Conservation (phyloP, 2,888 invertebrate species). For the Amiota minor region DNA sequence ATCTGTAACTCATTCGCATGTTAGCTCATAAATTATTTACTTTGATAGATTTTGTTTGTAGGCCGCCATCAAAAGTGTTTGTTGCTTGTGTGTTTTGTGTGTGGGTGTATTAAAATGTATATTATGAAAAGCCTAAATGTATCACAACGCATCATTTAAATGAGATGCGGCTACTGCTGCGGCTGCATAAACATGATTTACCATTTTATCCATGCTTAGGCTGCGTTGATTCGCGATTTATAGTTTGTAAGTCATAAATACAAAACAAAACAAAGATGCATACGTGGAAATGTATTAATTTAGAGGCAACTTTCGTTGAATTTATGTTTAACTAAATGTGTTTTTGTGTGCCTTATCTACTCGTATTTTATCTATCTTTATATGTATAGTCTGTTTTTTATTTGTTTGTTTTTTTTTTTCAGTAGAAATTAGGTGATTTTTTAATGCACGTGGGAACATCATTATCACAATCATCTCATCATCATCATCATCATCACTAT, state of each 20-base stretch:
- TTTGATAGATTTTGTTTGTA: not conserved
- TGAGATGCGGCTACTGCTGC: not conserved
- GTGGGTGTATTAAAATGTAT: not conserved
- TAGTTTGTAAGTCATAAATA: not conserved
- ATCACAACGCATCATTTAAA: not conserved
- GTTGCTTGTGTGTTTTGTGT: slow-evolving; percentile 1
- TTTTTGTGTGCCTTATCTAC: too few species aligned
- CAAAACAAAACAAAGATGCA: not conserved
- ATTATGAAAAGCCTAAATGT: too few species aligned
- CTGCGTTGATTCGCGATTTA: slow-evolving; percentile 4
- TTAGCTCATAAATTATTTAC: too few species aligned
- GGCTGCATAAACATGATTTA: slow-evolving; percentile 6
- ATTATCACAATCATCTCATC: not conserved
- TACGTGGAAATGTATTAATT: not conserved
- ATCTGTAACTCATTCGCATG: too few species aligned
- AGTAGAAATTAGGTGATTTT: slow-evolving; percentile 51
- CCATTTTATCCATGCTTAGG: not conserved
- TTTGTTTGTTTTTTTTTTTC: slow-evolving; percentile 25
- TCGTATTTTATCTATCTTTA: too few species aligned
- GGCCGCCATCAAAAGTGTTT: not conserved
- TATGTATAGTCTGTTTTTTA: not conserved
- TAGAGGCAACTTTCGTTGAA: not conserved
- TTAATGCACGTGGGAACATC: slow-evolving; percentile 53
- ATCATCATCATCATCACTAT: not conserved
- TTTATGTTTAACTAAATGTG: not conserved